These are phyloP conservation scores for Lasioglossum figueresi DNA, from an alignment of 2,888 invertebrate species.

Conservation along the genomic window DNA sequence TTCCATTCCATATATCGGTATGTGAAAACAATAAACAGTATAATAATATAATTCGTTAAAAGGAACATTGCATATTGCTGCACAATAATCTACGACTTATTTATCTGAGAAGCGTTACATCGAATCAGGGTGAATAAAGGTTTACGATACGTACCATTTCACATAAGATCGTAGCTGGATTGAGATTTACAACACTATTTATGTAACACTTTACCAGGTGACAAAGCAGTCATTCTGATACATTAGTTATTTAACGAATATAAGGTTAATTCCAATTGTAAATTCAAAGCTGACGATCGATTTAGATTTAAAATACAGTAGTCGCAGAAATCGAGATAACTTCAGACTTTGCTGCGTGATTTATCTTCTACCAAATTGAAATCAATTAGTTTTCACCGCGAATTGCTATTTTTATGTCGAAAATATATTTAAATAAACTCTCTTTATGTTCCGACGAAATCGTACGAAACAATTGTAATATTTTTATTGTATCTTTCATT, in stretches of 20 bases:
- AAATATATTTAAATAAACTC: no score
- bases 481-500: no score
- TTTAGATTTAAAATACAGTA: neutral
- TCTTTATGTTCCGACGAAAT: no score
- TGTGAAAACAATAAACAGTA: neutral
- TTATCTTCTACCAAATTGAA: neutral
- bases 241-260: neutral
- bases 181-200: neutral
- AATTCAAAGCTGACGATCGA: slow-evolving; percentile 40
- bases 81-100: neutral
- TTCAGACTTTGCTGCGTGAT: neutral
- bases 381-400: neutral
- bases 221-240: slow-evolving; percentile 23
- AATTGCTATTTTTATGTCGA: no score
- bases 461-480: no score
- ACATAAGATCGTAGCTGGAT: neutral
- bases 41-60: neutral
- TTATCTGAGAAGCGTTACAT: neutral
- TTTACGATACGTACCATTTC: slow-evolving; percentile 22
- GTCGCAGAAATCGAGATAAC: neutral
- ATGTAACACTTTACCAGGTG: neutral
- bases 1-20: no score
- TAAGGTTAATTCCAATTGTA: slow-evolving; percentile 22
- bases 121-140: neutral
- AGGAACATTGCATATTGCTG: neutral